phyloP scores from a whole-genome alignment of 1,140 invertebrate species.

The Drosophila micromelanica region DNA sequence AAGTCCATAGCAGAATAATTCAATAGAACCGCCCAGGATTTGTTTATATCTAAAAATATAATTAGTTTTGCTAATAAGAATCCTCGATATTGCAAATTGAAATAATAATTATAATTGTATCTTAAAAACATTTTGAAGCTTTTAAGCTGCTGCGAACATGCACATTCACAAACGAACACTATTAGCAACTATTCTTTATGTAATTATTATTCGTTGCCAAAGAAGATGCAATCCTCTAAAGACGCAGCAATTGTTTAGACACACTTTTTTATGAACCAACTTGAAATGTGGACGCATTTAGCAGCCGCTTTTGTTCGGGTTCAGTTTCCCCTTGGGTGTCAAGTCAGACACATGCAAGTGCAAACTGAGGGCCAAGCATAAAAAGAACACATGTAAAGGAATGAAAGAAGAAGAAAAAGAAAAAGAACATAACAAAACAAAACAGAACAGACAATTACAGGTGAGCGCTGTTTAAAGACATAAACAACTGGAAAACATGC shows the following conservation, averaged over 20 bases:
- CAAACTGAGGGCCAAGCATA: constrained; percentile 9
- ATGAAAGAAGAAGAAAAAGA: not conserved
- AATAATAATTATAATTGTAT: no score
- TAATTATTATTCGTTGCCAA: constrained; percentile 3
- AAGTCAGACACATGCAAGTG: constrained; percentile 25
- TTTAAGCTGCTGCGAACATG: no score
- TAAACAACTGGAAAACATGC: constrained; percentile 62
- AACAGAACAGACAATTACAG: constrained; percentile 58
- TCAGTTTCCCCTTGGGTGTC: constrained; percentile 21
- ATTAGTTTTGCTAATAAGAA: no score
- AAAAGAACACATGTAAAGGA: not conserved
- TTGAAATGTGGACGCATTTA: not conserved
- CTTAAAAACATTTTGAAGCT: no score
- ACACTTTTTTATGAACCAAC: constrained; percentile 4
- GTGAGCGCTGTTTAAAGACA: constrained; percentile 61
- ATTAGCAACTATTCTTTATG: not conserved
- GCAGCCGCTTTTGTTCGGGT: constrained; percentile 23
- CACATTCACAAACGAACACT: not conserved
- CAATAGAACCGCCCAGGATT: no score
- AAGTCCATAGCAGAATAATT: no score
- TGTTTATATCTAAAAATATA: no score
- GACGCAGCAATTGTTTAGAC: constrained; percentile 1
- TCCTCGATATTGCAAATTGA: no score
- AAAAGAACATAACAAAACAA: constrained; percentile 13
- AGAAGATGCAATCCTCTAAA: not conserved